phyloP scores from a whole-genome alignment of 1,140 invertebrate species.

The Drosophila ohnishii region DNA sequence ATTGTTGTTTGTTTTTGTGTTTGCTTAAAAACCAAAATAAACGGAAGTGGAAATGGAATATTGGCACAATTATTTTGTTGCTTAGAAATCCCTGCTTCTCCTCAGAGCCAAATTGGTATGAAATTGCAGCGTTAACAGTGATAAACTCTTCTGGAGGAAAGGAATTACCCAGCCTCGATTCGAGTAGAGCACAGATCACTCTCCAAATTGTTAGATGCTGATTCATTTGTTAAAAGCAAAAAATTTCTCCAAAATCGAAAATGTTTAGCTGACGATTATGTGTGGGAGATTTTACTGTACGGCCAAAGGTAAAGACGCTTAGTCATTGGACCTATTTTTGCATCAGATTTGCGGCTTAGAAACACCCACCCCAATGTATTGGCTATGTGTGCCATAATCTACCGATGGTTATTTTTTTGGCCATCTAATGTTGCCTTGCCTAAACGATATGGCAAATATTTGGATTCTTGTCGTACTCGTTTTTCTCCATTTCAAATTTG shows the following conservation, averaged over 20 bases:
- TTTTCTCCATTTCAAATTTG: constrained; percentile 41
- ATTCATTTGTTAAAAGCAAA: constrained; percentile 31
- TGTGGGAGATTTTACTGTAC: constrained; percentile 51
- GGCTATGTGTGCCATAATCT: constrained; percentile 19
- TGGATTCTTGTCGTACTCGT: constrained; percentile 46
- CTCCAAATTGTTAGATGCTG: constrained; percentile 23
- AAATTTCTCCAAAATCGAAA: constrained; percentile 68
- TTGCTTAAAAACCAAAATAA: constrained; percentile 38
- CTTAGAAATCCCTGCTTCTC: constrained; percentile 20
- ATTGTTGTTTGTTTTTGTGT: constrained; percentile 41
- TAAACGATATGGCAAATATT: constrained; percentile 42
- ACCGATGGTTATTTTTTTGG: constrained; percentile 23
- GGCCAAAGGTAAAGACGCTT: constrained; percentile 55
- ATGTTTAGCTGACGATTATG: constrained; percentile 29
- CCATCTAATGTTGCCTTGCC: constrained; percentile 44
- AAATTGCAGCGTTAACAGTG: constrained; percentile 18
- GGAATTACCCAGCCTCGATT: background rate
- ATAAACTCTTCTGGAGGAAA: background rate
- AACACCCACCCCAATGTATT: constrained; percentile 54
- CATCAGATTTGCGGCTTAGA: constrained; percentile 69
- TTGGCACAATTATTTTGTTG: constrained; percentile 29
- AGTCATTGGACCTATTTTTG: constrained; percentile 69
- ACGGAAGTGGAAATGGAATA: constrained; percentile 64
- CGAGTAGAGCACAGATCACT: constrained; percentile 1
- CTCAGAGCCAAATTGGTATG: constrained; percentile 3